Evolutionary conservation across 1,140 invertebrate genomes (phyloP).

Genomic region (Anastrepha obliqua): DNA sequence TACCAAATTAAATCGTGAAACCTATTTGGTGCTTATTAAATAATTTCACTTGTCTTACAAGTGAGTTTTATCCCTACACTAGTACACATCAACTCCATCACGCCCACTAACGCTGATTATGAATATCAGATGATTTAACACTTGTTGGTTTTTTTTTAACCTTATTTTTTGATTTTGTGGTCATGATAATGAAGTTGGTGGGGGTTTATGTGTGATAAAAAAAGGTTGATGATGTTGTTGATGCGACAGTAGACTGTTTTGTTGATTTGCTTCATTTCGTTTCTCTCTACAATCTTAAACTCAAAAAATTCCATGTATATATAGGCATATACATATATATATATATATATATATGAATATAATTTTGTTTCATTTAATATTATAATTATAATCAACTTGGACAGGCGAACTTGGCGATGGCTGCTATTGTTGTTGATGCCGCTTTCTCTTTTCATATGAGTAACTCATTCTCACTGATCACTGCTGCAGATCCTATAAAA

Average conservation of each 20-base stretch:
- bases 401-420: not conserved
- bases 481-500: not conserved
- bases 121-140: not conserved
- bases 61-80: not conserved
- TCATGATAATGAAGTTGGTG: not conserved
- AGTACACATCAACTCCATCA: conserved; percentile 22
- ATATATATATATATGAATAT: conserved; percentile 44
- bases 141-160: not conserved
- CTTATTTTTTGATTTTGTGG: not conserved
- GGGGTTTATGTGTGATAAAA: not conserved
- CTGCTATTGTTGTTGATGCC: conserved; percentile 4
- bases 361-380: conserved; percentile 52
- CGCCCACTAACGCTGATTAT: not conserved
- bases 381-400: conserved; percentile 52
- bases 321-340: conserved; percentile 47
- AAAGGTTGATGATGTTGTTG: not conserved
- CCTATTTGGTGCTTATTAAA: not conserved
- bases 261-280: not conserved
- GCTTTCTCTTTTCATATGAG: conserved; percentile 14
- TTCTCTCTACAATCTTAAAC: conserved; percentile 44
- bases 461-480: not conserved
- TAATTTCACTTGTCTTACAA: not conserved
- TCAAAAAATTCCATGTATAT: conserved; percentile 46
- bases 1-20: not conserved
- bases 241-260: conserved; percentile 27